Evolutionary conservation across 2,113 vertebrate species (phyloP).

Genomic region (Bungarus multicinctus): DNA sequence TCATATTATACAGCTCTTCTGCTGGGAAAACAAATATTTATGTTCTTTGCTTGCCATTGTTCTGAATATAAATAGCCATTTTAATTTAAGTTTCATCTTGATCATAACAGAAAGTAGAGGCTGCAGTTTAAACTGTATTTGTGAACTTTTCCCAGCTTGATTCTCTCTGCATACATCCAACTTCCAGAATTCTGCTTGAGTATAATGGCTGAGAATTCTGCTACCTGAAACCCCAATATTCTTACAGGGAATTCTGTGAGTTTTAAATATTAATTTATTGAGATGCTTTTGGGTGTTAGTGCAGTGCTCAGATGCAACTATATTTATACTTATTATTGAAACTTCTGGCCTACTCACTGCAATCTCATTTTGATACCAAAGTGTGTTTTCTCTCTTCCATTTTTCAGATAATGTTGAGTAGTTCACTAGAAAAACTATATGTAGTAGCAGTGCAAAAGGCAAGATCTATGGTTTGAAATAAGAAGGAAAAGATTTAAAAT

Average conservation of each 20-base stretch:
- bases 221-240: not conserved
- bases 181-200: not conserved
- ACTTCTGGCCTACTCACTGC: not conserved
- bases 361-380: not conserved
- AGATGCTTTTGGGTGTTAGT: not conserved
- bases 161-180: not conserved
- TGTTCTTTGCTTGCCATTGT: slow-evolving; percentile 11
- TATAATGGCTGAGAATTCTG: not conserved
- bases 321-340: not conserved
- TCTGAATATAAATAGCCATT: slow-evolving; percentile 13
- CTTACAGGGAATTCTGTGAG: not conserved
- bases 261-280: not conserved
- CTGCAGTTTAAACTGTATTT: not conserved
- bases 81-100: not conserved
- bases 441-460: not conserved
- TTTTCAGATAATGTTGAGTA: not conserved
- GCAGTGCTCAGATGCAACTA: not conserved
- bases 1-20: not conserved
- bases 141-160: not conserved
- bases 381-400: not conserved
- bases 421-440: not conserved
- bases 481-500: not conserved
- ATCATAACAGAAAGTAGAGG: not conserved
- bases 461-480: not conserved
- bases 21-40: not conserved